Percentiles rank a stretch among this genome's conserved stretches.
phyloP scores from a whole-genome alignment of 2,888 invertebrate species.

The Phorcus lineatus region DNA sequence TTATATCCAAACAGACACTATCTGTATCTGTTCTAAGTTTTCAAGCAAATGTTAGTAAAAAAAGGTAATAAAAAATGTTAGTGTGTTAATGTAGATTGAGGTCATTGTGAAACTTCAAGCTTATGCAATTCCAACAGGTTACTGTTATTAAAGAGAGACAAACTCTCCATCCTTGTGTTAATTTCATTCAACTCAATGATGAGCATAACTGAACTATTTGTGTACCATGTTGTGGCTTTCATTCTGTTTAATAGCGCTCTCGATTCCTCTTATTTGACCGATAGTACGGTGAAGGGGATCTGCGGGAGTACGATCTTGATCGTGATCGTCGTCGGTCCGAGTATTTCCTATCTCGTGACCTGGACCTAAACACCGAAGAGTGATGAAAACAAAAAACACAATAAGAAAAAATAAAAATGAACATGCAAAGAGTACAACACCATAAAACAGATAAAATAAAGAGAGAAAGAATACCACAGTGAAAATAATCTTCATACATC shows the following conservation, averaged over 20 bases:
- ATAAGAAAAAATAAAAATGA: background rate
- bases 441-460: background rate
- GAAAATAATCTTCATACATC: background rate
- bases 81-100: no score
- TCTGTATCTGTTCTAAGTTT: no score
- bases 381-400: background rate
- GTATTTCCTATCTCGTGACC: conserved; percentile 17
- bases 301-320: background rate
- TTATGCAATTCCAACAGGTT: no score
- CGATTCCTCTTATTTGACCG: background rate
- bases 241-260: background rate
- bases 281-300: conserved; percentile 27
- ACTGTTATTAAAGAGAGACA: no score
- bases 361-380: conserved; percentile 7
- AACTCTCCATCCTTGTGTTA: no score
- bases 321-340: background rate
- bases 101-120: no score
- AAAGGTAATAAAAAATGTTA: no score
- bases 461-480: background rate
- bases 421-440: background rate
- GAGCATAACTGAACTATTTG: background rate
- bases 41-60: no score
- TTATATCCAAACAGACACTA: no score
- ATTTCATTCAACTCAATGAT: no score
- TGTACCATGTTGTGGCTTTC: conserved; percentile 28